Conservation (phyloP, 2,888 invertebrate genomes). For the Gymnosoma rotundatum region DNA sequence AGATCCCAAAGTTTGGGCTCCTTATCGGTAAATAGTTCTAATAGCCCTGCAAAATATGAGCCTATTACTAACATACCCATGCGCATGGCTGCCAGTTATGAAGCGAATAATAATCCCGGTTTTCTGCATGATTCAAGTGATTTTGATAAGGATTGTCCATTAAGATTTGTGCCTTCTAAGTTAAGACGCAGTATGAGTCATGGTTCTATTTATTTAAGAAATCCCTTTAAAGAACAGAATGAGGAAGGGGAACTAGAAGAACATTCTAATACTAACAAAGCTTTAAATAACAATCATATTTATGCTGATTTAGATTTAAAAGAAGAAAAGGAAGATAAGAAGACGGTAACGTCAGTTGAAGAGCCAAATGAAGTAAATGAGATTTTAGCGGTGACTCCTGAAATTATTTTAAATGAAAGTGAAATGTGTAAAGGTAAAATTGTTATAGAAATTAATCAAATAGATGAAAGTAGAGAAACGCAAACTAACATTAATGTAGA, state of each 20-base stretch:
- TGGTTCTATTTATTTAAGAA: conserved; percentile 68
- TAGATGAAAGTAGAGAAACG: conserved; percentile 8
- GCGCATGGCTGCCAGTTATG: conserved; percentile 80
- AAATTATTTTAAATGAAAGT: not conserved
- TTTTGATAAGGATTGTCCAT: conserved; percentile 68
- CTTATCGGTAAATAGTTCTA: conserved; percentile 81
- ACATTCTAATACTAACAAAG: conserved; percentile 51
- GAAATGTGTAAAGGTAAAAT: conserved; percentile 72
- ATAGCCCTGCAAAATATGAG: conserved; percentile 77
- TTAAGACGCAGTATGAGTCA: conserved; percentile 75
- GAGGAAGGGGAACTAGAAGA: conserved; percentile 57
- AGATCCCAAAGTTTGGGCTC: conserved; percentile 82
- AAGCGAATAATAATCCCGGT: conserved; percentile 74
- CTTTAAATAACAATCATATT: conserved; percentile 77
- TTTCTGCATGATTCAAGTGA: conserved; percentile 74
- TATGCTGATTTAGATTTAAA: conserved; percentile 79
- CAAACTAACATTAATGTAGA: not conserved
- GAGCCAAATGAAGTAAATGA: conserved; percentile 1
- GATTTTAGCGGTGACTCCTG: not conserved
- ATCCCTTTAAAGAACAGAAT: conserved; percentile 55
- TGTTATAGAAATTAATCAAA: conserved; percentile 69
- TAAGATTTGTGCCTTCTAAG: conserved; percentile 74
- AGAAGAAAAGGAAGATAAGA: conserved; percentile 47
- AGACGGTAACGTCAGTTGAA: not conserved
- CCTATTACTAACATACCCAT: conserved; percentile 79